Evolutionary conservation across 2,888 invertebrate species (phyloP).

Genomic region (Prosopocoilus inquinatus): DNA sequence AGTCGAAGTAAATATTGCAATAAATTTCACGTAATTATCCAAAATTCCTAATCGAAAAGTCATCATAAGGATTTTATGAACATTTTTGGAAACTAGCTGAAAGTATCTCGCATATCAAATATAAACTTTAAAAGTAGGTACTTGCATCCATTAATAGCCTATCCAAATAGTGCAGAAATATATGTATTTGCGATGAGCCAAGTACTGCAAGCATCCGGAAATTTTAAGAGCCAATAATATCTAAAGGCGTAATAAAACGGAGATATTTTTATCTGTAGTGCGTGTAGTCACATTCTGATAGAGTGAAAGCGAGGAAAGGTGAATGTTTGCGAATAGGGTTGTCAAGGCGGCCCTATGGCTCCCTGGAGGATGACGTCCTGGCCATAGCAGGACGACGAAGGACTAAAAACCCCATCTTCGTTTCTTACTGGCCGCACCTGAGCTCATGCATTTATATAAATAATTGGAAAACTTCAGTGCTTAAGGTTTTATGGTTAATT

Average conservation of each 20-base stretch:
- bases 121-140: too few relatives aligned
- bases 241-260: conserved; percentile 14
- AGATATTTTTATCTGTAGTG: conserved; percentile 22
- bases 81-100: too few relatives aligned
- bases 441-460: conserved; percentile 42
- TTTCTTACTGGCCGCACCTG: conserved; percentile 44
- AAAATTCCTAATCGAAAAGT: too few relatives aligned
- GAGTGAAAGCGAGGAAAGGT: conserved; percentile 40
- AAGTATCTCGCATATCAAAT: too few relatives aligned
- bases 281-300: conserved; percentile 39
- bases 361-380: conserved; percentile 38
- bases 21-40: too few relatives aligned
- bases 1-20: too few relatives aligned
- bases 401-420: conserved; percentile 39
- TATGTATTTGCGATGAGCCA: too few relatives aligned
- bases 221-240: too few relatives aligned
- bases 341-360: conserved; percentile 46
- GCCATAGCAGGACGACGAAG: conserved; percentile 31
- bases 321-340: conserved; percentile 48
- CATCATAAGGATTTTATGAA: too few relatives aligned
- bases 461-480: conserved; percentile 38
- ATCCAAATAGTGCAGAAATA: too few relatives aligned
- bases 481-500: conserved; percentile 22
- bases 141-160: too few relatives aligned
- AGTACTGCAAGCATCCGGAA: too few relatives aligned